phyloP scores from a whole-genome alignment of 1,140 invertebrate species.

The Orchesella cincta region DNA sequence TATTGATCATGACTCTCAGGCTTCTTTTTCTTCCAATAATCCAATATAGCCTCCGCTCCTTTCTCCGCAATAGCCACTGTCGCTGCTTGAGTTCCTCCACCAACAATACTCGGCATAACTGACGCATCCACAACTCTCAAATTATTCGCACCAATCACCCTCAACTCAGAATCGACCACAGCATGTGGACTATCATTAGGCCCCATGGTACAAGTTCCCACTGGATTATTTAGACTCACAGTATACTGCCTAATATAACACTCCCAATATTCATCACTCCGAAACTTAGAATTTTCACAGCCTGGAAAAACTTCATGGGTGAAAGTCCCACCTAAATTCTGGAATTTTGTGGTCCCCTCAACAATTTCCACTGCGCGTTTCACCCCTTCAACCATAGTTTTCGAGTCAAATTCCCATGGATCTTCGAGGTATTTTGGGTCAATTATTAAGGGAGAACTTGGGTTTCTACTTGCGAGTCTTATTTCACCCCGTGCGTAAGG shows the following conservation, averaged over 20 bases:
- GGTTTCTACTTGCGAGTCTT: conserved; percentile 67
- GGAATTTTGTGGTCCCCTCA: conserved; percentile 25
- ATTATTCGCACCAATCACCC: conserved; percentile 68
- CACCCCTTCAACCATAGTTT: conserved; percentile 31
- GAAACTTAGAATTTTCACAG: conserved; percentile 33
- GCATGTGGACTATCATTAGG: conserved; percentile 55
- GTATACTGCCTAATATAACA: conserved; percentile 51
- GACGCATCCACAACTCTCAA: conserved; percentile 80
- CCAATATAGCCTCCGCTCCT: conserved; percentile 81
- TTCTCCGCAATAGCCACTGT: conserved; percentile 93
- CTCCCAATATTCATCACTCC: conserved; percentile 55
- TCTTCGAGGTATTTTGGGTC: conserved; percentile 76
- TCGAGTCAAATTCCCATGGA: conserved; percentile 50
- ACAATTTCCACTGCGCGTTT: conserved; percentile 22
- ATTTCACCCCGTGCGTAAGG: conserved; percentile 74
- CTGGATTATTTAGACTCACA: conserved; percentile 60
- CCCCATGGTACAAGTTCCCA: conserved; percentile 66
- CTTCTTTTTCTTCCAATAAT: conserved; percentile 61
- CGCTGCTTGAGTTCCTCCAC: conserved; percentile 82
- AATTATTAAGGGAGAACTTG: conserved; percentile 73
- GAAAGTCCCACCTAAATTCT: conserved; percentile 32
- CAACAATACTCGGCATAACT: conserved; percentile 78
- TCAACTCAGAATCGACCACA: conserved; percentile 59
- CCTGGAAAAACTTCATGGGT: conserved; percentile 34
- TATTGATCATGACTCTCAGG: neutral